Conservation (phyloP, 2,113 vertebrate genomes). For the Microtus pennsylvanicus region DNA sequence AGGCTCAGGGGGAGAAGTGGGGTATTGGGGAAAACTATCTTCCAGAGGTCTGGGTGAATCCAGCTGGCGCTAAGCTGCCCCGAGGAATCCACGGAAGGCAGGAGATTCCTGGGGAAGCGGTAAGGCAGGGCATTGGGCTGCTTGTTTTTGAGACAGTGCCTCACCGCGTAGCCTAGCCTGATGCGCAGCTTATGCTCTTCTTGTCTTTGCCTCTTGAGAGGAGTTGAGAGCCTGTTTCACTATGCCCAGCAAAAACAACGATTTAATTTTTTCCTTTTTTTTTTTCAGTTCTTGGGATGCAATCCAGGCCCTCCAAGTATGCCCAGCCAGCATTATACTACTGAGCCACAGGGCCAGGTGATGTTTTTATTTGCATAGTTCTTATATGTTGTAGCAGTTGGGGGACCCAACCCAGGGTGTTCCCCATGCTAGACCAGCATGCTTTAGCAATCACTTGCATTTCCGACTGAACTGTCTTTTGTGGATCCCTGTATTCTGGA, state of each 20-base stretch:
- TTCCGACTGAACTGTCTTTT: background rate
- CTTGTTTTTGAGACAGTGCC: background rate
- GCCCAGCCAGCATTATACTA: background rate
- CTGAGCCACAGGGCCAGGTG: background rate
- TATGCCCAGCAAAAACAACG: background rate
- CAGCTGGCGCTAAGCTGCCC: background rate
- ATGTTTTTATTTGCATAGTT: background rate
- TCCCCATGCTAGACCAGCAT: background rate
- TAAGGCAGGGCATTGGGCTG: background rate
- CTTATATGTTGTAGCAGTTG: background rate
- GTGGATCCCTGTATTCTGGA: background rate
- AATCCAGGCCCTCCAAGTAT: background rate
- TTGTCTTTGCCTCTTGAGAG: background rate
- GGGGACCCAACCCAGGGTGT: background rate
- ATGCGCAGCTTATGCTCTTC: background rate
- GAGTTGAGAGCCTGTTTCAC: background rate
- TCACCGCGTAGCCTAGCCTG: background rate
- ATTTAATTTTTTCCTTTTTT: background rate
- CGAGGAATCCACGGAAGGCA: background rate
- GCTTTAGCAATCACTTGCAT: background rate
- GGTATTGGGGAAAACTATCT: background rate
- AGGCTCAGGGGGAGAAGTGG: too few relatives aligned
- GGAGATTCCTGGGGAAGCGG: background rate
- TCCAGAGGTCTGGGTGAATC: background rate
- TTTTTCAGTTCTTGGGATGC: background rate